phyloP scores from a whole-genome alignment of 2,888 invertebrate species.

The Chrysolina oricalcia region DNA sequence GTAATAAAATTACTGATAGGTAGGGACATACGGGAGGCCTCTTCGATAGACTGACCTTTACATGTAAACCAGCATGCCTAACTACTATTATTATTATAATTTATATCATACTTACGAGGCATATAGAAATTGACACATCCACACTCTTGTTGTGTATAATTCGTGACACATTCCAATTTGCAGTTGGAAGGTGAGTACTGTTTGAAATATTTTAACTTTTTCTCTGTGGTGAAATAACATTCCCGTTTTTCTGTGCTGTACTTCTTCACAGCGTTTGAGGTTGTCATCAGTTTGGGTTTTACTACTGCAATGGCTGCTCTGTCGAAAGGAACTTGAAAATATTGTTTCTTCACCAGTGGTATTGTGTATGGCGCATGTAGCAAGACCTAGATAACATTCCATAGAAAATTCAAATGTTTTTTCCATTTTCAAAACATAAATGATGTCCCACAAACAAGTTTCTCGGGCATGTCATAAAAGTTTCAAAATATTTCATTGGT shows the following conservation, averaged over 20 bases:
- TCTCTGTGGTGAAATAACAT: constrained; percentile 80
- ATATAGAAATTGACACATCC: constrained; percentile 76
- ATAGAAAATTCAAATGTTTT: no score
- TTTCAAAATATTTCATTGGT: no score
- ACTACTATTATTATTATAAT: no score
- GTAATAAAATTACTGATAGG: no score
- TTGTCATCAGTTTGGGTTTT: constrained; percentile 82
- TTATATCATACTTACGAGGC: constrained; percentile 71
- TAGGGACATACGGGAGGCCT: no score
- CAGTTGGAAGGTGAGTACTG: constrained; percentile 82
- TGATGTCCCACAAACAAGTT: no score
- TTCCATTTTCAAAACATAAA: no score
- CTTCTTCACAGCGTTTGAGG: constrained; percentile 77
- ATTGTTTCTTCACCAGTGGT: constrained; percentile 79
- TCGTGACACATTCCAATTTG: constrained; percentile 80
- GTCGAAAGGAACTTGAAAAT: constrained; percentile 80
- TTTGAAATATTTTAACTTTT: constrained; percentile 78
- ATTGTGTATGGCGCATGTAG: constrained; percentile 80
- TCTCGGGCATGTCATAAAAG: no score
- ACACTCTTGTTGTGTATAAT: constrained; percentile 74
- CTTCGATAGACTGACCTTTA: no score
- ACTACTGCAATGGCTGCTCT: constrained; percentile 80
- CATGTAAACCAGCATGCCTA: no score
- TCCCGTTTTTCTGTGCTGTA: constrained; percentile 78
- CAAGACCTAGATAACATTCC: constrained; percentile 70